A percentile compares a stretch with the other conserved stretches of the same genome.
Evolutionary conservation across 35 echinoderm and acorn worm species (phyloP).

Genomic region (Eucidaris tribuloides): DNA sequence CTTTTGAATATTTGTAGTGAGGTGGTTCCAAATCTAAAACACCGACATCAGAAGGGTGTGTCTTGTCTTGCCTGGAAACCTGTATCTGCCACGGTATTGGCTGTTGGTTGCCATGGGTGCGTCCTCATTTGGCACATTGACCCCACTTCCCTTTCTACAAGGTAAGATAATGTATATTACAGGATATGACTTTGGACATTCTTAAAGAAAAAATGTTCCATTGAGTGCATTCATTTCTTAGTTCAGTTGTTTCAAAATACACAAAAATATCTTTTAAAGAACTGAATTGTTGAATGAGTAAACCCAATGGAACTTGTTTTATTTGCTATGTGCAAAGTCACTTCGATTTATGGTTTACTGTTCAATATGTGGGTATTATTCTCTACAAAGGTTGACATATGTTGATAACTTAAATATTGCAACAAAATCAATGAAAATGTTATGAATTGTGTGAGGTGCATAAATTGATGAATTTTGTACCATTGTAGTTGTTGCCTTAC

Average conservation of each 20-base stretch:
- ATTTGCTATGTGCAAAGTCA: too few species aligned
- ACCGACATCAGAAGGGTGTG: constrained; percentile 75
- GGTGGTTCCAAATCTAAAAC: constrained; percentile 84
- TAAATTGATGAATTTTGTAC: too few species aligned
- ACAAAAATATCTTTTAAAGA: not conserved
- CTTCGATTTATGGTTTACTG: too few species aligned
- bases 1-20: too few species aligned
- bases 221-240: not conserved
- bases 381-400: too few species aligned
- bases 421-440: too few species aligned
- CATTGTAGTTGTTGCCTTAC: too few species aligned
- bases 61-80: constrained; percentile 89
- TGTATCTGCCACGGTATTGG: constrained; percentile 77
- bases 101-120: constrained; percentile 89
- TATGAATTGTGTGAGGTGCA: too few species aligned
- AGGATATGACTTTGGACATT: too few species aligned
- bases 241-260: not conserved
- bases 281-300: not conserved
- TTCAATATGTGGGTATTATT: too few species aligned
- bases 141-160: constrained; percentile 84
- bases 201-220: not conserved
- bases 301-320: not conserved
- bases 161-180: too few species aligned
- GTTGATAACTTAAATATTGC: too few species aligned
- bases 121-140: constrained; percentile 92